These are phyloP conservation scores for Lophius americanus DNA, from an alignment of 2,797 vertebrate genomes.

Conservation along the genomic window DNA sequence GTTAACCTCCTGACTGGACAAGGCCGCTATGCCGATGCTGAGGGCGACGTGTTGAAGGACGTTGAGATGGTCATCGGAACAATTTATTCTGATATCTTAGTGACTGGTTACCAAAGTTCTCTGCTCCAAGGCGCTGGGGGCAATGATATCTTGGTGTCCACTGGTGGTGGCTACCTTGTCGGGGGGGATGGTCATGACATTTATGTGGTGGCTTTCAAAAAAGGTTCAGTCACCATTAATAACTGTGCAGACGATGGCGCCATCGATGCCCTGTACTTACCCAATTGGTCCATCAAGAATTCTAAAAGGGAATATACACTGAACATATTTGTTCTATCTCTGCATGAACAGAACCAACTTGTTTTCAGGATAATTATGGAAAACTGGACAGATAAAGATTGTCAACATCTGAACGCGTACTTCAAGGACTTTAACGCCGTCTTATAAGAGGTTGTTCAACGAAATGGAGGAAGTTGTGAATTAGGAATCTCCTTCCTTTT, in stretches of 20 bases:
- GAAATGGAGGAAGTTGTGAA: no score
- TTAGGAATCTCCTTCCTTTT: no score
- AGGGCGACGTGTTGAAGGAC: conserved; percentile 68
- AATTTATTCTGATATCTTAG: conserved; percentile 66
- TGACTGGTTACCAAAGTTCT: conserved; percentile 55
- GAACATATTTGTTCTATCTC: conserved; percentile 30
- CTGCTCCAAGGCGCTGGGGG: conserved; percentile 67
- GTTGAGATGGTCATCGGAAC: conserved; percentile 67
- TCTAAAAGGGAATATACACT: not conserved
- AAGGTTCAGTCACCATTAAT: conserved; percentile 55
- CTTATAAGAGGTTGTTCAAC: not conserved
- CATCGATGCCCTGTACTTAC: conserved; percentile 49
- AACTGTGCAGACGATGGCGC: conserved; percentile 59
- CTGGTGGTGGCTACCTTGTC: conserved; percentile 57
- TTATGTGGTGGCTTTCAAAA: conserved; percentile 53
- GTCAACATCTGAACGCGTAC: conserved; percentile 33
- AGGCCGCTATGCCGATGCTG: conserved; percentile 61
- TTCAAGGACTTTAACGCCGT: not conserved
- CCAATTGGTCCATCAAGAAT: no score
- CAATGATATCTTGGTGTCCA: conserved; percentile 63
- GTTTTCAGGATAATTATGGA: not conserved
- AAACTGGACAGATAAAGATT: conserved; percentile 13
- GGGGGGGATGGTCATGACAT: conserved; percentile 66
- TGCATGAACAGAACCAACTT: conserved; percentile 1
- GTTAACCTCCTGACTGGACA: conserved; percentile 64